Percentiles rank a stretch among this genome's conserved stretches.
phyloP scores from a whole-genome alignment of 2,797 vertebrate genomes.

The Malacoraja senta region DNA sequence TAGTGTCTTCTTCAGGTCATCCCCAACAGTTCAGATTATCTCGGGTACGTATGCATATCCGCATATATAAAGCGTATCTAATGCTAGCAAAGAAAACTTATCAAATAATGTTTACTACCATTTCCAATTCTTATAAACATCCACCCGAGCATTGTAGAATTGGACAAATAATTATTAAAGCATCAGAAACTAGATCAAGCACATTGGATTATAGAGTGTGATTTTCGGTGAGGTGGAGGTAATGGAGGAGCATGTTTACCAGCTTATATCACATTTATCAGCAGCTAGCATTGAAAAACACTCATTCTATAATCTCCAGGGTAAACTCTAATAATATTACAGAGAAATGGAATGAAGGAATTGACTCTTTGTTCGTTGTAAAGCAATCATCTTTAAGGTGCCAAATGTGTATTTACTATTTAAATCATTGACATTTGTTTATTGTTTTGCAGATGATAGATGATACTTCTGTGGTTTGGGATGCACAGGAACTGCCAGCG shows the following conservation, averaged over 20 bases:
- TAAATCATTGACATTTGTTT: neutral
- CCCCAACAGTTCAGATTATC: neutral
- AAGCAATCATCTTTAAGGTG: neutral
- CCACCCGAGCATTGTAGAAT: too few species aligned
- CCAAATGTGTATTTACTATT: neutral
- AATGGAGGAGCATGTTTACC: neutral
- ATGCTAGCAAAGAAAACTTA: neutral
- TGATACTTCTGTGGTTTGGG: neutral
- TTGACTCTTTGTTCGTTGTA: neutral
- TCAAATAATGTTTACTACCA: neutral
- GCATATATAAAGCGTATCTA: neutral
- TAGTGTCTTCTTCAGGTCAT: too few species aligned
- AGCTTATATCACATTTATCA: neutral
- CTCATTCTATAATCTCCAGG: neutral
- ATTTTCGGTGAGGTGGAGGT: neutral
- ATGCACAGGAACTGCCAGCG: neutral
- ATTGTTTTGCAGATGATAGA: neutral
- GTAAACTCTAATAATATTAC: neutral
- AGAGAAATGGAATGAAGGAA: neutral
- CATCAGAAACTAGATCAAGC: neutral
- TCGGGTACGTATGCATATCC: too few species aligned
- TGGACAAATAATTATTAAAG: neutral
- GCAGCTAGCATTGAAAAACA: neutral
- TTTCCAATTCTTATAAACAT: neutral
- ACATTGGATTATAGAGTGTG: neutral